Base-by-base conservation (phyloP, 2,113 vertebrate genomes). In the Misgurnus anguillicaudatus region DNA sequence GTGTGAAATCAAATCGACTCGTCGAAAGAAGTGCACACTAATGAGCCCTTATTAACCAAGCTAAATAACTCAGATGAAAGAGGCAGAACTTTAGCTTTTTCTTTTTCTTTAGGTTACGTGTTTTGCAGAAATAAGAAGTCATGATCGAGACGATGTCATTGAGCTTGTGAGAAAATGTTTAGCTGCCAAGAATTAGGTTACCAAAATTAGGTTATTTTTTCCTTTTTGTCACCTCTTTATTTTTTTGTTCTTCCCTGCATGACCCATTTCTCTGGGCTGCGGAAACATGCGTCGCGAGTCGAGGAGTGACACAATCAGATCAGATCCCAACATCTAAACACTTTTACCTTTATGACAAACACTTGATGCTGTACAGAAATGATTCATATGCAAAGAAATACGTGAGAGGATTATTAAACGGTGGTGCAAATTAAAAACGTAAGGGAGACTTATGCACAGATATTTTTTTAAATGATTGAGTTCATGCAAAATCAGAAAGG, bases 21-120 rank as follows among this genome's bases (percentile, higher is more conserved):
- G 86, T 94, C 94, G 91, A 97, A 97, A 97, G 95, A 95, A 95
- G 94, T 94, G 96, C 94, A 92, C 92, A 92, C 93, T 98, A 98
- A 97, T 96, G 94, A 98, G 96, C 94, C 95, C 95, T 97, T 98
- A 96, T 97, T 98, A 97, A 96, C 96, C 96, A 92, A 97, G 95
- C 95, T 95, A 95, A 96, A 94, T 95, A 96, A 97, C 95, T 93
- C 94, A 91, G 94, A 94, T 94, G 92, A 92, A 92, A 89, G 94
- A 95, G 94, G 94, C 58, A 91, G 91, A 75, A 75, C 70, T 73
- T 21, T 3, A 31, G 24, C 8, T 48, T 47, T 62, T 55, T 71
- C 42, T 78, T 65, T 63, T 67, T 77, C 51, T 86, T 71, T 68
- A 64, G 75, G 48, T 65, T 64, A 42, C 60, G 17, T 36, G 31